Base-by-base conservation (phyloP, 2,888 invertebrate genomes). In the Drosophila planitibia region DNA sequence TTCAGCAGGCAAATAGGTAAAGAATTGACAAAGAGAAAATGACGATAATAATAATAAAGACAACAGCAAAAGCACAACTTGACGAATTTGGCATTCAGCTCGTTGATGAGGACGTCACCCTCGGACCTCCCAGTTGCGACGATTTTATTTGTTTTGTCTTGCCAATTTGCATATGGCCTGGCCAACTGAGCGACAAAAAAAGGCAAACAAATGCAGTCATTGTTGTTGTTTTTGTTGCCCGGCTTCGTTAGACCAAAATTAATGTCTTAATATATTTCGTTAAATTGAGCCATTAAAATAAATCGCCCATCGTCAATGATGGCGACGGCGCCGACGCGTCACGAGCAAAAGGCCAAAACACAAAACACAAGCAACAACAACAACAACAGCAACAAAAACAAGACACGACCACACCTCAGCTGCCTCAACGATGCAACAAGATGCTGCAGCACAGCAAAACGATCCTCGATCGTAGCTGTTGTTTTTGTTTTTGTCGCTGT, bases 261-360 rank as follows among this genome's bases (percentile, higher is more conserved):
- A 79, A 89, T 86, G 85, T 84, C 92, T 89, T 90, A 85, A 87
- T 92, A 91, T 91, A 88, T 91, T 91, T 86, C 91, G 75, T 90
- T 91, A 91, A 92, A 91, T 91, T 91, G 92, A 91, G 91, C 87
- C 91, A 91, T 91, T 91, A 91, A 92, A 91, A 91, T 91, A 91
- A 91, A 91, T 91, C 85, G 92, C 82, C 87, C 69, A 66, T 62
- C 66, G 81, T 61, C 62, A 71, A 30, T 39, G 57, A 78, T 60
- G 85, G 74, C 74, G 82, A 79, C 83, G 88, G 75, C 69, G 85
- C 85, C 82, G 82, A 84, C 82, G 84, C 85, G 82, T 82, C 82
- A 82, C 85, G 82, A 84, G 82, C 66, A 83, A 78, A 70, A 74
- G 74, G 64, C 65, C 72, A 81, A 76, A 44, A 69, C 49, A 70